Conservation (phyloP, 2,797 vertebrate species). For the Lutjanus campechanus region DNA sequence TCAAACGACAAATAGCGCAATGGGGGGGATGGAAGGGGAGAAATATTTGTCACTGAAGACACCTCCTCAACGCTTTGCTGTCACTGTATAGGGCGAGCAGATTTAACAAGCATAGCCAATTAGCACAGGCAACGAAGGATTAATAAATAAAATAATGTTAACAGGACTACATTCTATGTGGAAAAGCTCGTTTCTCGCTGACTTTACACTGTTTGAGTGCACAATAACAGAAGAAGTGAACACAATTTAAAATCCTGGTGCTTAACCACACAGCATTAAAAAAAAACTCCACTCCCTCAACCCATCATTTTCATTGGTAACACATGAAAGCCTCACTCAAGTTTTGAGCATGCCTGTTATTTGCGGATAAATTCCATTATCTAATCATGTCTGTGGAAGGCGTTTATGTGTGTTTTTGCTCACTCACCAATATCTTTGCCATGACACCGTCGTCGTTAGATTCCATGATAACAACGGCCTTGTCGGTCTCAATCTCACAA, state of each 20-base stretch:
- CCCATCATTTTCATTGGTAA: background rate
- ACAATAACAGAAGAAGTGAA: background rate
- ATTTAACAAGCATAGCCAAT: slow-evolving; percentile 70
- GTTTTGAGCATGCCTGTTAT: background rate
- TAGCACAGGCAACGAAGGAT: slow-evolving; percentile 19
- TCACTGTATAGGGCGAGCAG: slow-evolving; percentile 30
- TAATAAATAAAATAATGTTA: background rate
- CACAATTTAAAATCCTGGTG: background rate
- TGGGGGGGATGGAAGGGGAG: slow-evolving; percentile 38
- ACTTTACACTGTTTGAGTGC: background rate
- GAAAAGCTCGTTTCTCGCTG: slow-evolving; percentile 7
- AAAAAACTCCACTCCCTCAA: background rate
- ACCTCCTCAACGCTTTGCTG: slow-evolving; percentile 46
- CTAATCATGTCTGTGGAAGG: background rate
- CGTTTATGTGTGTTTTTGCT: slow-evolving; percentile 8
- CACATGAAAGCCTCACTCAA: rapidly evolving
- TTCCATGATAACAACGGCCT: slow-evolving; percentile 96
- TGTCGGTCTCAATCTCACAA: slow-evolving; percentile 99
- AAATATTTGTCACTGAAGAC: slow-evolving; percentile 58
- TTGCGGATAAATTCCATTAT: slow-evolving; percentile 14
- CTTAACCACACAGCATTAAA: slow-evolving; percentile 3
- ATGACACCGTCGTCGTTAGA: slow-evolving; percentile 95
- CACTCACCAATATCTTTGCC: slow-evolving; percentile 96
- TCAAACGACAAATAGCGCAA: slow-evolving; percentile 50
- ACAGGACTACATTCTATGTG: background rate